Base-by-base conservation (phyloP, 2,888 invertebrate genomes). In the Blastobasis lacticolella region DNA sequence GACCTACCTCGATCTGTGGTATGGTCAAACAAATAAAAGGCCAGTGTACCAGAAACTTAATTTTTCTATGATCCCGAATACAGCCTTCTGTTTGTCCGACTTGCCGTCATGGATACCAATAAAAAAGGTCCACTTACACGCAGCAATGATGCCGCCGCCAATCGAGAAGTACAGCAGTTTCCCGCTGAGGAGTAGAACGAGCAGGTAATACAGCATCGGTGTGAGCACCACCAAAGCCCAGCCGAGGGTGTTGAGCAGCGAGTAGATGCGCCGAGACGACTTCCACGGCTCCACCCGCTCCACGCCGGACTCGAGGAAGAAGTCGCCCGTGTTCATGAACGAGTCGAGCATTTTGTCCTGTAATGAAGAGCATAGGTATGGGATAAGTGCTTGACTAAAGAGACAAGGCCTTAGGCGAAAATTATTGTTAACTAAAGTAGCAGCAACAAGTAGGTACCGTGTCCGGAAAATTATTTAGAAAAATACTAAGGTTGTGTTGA, bases 301-400 rank as follows among this genome's bases (percentile, higher is more conserved):
- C 5, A 94, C 90, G 4, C 94, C 95, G 5, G 94, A 94, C 46
- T 92, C 92, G 49, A 90, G 81, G 75, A 95, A 95, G 78, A 94
- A 96, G 75, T 94, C 93, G 9, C 95, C 95, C 3, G 93, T 93
- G 67, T 92, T 89, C 10, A 90, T 61, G 71, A 94, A 94, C 55
- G 94, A 94, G 23, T 94, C 94, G 64, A 91, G 90, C 89, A 94
- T 88, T 76, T 90, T 91, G 73, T 94, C 94, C 93, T 93, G 76
- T 8, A 80, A 81, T 53, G 10, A 23, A 55, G 38, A 10, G 37
- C 37, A 5, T 23, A 46, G 8, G 10, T 23, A 23, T 23, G 23
- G 3, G 23, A 23, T 23, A 3, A 23, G 23, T 23, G 3, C 23
- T 23, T 23, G n/a, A n/a, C n/a, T 23, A 23, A 23, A 23, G 23